A percentile compares a stretch with the other conserved stretches of the same genome.
Conservation (phyloP, 2,888 invertebrate genomes). For the Hirtodrosophila duncani region DNA sequence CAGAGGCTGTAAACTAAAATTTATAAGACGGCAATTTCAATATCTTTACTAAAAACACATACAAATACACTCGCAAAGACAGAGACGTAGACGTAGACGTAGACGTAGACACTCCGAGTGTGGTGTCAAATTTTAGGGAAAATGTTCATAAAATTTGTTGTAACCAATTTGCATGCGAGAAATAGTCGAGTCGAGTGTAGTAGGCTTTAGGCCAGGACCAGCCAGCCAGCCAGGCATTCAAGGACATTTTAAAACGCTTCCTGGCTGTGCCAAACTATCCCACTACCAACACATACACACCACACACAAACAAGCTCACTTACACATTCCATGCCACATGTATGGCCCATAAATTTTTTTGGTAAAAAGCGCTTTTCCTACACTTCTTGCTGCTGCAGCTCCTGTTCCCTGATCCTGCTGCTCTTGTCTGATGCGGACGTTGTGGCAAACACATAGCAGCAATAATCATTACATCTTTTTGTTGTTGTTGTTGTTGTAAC, state of each 20-base stretch:
- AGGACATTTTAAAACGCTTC: constrained; percentile 65
- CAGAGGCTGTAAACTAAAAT: constrained; percentile 62
- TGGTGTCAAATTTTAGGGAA: constrained; percentile 65
- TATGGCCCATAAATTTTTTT: constrained; percentile 62
- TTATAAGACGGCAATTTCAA: constrained; percentile 68
- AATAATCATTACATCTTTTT: constrained; percentile 67
- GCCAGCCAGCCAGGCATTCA: constrained; percentile 32
- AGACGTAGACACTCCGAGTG: not conserved
- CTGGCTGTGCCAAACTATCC: constrained; percentile 39
- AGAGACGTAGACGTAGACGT: too few species aligned
- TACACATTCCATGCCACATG: constrained; percentile 33
- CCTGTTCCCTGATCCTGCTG: not conserved
- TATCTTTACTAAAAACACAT: constrained; percentile 40
- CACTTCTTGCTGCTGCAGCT: too few species aligned
- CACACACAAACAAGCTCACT: constrained; percentile 14
- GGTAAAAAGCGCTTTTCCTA: constrained; percentile 21
- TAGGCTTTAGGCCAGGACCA: not conserved
- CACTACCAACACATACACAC: constrained; percentile 17
- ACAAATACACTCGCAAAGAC: constrained; percentile 17
- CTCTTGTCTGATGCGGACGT: constrained; percentile 41
- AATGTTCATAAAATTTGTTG: constrained; percentile 66
- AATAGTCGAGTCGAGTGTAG: not conserved
- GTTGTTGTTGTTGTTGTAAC: constrained; percentile 41
- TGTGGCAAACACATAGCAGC: constrained; percentile 68
- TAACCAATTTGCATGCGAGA: constrained; percentile 60